Base-by-base conservation (phyloP, 92 coral and sea anemone genomes). In the Siderastrea siderea region DNA sequence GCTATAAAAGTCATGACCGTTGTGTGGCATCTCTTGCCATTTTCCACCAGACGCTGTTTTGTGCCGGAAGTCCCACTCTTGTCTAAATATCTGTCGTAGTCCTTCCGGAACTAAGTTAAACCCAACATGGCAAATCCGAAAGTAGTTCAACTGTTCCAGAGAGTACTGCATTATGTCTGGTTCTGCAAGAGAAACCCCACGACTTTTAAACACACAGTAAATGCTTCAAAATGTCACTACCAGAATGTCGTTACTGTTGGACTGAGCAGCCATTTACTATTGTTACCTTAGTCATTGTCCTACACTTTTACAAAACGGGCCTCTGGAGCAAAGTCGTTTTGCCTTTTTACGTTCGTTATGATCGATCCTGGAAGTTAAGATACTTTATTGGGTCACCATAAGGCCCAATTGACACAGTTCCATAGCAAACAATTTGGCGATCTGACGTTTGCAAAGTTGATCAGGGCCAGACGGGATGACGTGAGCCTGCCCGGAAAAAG, bases 1-100 rank as follows among this genome's bases (percentile, higher is more conserved):
- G 7, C 1, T 75, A n/a, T 26, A 74, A 5, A 75, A 75, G 64
- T 75, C 65, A 15, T 1, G 59, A 16, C 77, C 77, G 17, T 72
- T 72, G 11, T 49, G 58, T 72, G 59, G 43, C 3, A 57, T 72
- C 11, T 72, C 77, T 50, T 72, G 38, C 77, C 77, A 72, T 72
- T 72, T 57, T n/a, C 77, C 77, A 12, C 38, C 38, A 26, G 38
- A 26, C 38, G 38, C 38, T 26, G 38, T 26, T 26, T 26, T 26
- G 38, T 26, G 0, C 38, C 0, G 38, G 38, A 26, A 26, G 38
- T 26, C 38, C 38, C 38, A 26, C 38, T 26, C 38, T 26, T 26
- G 38, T 26, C 38, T 72, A 44, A 72, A 72, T 12, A 50, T 72
- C 43, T n/a, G 58, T 17, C 77, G 55, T 7, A 72, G 58, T 49